Base-by-base conservation (phyloP, 2,113 vertebrate species). In the Oriolus oriolus region DNA sequence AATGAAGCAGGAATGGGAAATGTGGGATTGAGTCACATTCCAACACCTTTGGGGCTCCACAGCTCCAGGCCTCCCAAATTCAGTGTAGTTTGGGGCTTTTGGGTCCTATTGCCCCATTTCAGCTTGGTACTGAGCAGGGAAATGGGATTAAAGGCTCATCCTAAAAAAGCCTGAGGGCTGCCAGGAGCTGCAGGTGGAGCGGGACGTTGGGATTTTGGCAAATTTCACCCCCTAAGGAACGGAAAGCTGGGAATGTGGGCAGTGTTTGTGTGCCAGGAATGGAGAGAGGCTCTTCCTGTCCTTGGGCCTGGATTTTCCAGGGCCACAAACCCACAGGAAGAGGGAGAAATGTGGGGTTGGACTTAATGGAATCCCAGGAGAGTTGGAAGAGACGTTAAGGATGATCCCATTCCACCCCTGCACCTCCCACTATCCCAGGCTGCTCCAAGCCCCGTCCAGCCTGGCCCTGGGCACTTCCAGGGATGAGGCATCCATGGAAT, bases 101-200 rank as follows among this genome's bases (percentile, higher is more conserved):
- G 2, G 24, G 17, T 24, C 22, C 3, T 22, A 0, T 13, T 41
- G 24, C 22, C 21, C 50, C n/a, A 2, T 9, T 59, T 54, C 50
- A 61, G 42, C 41, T 70, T 0, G 0, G n/a, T 16, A 10, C 0
- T 3, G 10, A 11, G 26, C 7, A 1, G 6, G 71, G 66, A 63
- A 71, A 45, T 5, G 20, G 31, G 31, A 30, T 47, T 7, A 37
- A 69, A 37, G 28, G 13, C 13, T 90, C 11, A 21, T 77, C 44
- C 42, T 12, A 4, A 2, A 88, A 39, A 4, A 23, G 10, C 41
- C 78, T 16, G 13, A 4, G 16, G 45, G 35, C 87, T 44, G 26
- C 50, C 20, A 13, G 50, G 69, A 42, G 37, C 70, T 64, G 53
- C 12, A 20, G 15, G 6, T 2, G 59, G 11, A 65, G 13, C 6